Base-by-base conservation (phyloP, 2,888 invertebrate species). In the Exocentrus adspersus region DNA sequence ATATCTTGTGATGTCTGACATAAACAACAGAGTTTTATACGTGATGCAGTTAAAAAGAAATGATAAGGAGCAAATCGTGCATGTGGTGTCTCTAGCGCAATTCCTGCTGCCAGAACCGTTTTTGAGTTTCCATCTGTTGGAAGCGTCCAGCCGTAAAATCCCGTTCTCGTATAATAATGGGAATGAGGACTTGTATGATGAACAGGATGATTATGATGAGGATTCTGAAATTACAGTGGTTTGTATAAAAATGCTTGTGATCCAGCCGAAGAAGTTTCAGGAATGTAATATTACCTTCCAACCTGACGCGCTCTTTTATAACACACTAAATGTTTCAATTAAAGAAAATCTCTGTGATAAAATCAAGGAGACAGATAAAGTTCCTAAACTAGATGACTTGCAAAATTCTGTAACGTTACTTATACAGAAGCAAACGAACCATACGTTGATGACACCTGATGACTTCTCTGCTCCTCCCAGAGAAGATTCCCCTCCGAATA, bases 241-340 rank as follows among this genome's bases (percentile, higher is more conserved):
- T 61, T 83, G 86, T 3, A 83, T 89, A 24, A 84, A 86, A 61
- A 86, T 95, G 86, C 92, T 91, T 82, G 87, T 94, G 67, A 92
- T 95, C 65, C 94, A 95, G 79, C 93, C 94, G 21, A 94, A 94
- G 82, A 93, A 94, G 2, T 85, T 97, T 65, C 95, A 96, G 83
- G 93, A 95, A 60, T 79, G 79, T 57, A 75, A 75, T 54, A 80
- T 82, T 7, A 78, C 76, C 2, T 82, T 78, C 65, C 78, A 78
- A 60, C 79, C 80, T 0, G 81, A 81, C 43, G 64, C 45, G 52
- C 72, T 75, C 65, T 70, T 69, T 60, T 71, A 64, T 41, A 73
- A 72, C 24, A 72, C 64, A 51, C 63, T 52, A n/a, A 58, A 60
- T 32, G 53, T 19, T 7, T 42, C 66, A 60, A 65, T 60, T n/a